Base-by-base conservation (phyloP, 2,888 invertebrate species). In the Blomia tropicalis region DNA sequence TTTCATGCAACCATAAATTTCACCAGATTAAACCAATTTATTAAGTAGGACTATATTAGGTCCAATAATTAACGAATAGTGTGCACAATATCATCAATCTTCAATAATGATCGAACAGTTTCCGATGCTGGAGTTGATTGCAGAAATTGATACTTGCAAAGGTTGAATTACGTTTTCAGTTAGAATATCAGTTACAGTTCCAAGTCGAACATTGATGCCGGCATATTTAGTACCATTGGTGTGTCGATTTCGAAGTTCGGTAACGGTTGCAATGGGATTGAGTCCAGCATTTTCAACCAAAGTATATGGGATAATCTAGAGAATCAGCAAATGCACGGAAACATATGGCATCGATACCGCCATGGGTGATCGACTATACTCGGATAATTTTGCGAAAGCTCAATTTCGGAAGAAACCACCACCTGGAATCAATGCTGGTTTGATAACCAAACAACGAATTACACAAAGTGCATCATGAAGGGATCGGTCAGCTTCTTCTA, bases 371-470 rank as follows among this genome's bases (percentile, higher is more conserved):
- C 90, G 83, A 0, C 95, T 83, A 66, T 83, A 79, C 25, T 85
- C 82, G 5, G 85, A 83, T 61, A 98, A 77, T 64, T 83, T 83
- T 31, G 92, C 77, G 0, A 93, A 85, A 66, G 96, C 79, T 73
- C 95, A 92, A 66, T 90, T 93, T 78, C 98, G 98, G 3, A 96
- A 93, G 17, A 95, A 92, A 53, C 96, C 98, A 58, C 96, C 98
- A 65, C 98, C 98, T 60, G 92, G 85, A 73, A 95, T 83, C 69
- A 93, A 77, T 51, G 89, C 89, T 65, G 83, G 83, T 67, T 92
- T 85, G 70, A 92, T 89, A 3, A 98, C 95, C 69, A 98, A 80
- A 75, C 98, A 98, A 68, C 98, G 83, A 71, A 98, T 87, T 58
- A 90, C 92, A 71, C 87, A 87, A 11, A 88, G 77, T 31, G 92